Evolutionary conservation across 1,140 invertebrate species (phyloP).

Genomic region (Achroia grisella): DNA sequence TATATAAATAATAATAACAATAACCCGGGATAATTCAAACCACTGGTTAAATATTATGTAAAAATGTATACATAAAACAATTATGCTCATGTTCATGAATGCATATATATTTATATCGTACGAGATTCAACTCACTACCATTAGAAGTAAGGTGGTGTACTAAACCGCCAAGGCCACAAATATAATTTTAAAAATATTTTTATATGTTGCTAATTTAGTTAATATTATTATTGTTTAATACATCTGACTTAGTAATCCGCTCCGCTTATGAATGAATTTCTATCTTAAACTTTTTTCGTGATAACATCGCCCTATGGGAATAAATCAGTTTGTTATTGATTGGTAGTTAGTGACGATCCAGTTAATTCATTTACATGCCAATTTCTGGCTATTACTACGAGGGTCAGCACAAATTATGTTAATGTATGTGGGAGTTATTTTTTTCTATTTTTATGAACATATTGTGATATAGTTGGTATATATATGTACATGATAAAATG

Average conservation of each 20-base stretch:
- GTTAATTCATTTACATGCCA: constrained; percentile 33
- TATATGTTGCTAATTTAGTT: no score
- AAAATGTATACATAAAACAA: not conserved
- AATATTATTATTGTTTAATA: no score
- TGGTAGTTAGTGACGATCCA: constrained; percentile 54
- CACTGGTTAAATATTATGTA: not conserved
- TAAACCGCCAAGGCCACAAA: no score
- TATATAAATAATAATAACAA: no score
- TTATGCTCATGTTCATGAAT: not conserved
- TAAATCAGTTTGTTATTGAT: constrained; percentile 66
- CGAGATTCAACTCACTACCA: no score
- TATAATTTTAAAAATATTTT: no score
- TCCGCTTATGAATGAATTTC: not conserved
- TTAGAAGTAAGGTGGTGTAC: no score
- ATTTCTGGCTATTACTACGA: constrained; percentile 8
- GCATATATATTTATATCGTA: no score
- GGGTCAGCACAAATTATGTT: constrained; percentile 26
- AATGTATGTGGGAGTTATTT: constrained; percentile 20
- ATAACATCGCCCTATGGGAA: constrained; percentile 25
- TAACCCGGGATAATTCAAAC: no score
- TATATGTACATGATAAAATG: no score
- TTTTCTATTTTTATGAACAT: not conserved
- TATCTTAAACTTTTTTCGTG: not conserved
- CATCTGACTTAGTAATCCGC: no score
- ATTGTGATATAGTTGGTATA: no score